Conservation (phyloP, 2,113 vertebrate species). For the Anarhynchus alexandrinus region DNA sequence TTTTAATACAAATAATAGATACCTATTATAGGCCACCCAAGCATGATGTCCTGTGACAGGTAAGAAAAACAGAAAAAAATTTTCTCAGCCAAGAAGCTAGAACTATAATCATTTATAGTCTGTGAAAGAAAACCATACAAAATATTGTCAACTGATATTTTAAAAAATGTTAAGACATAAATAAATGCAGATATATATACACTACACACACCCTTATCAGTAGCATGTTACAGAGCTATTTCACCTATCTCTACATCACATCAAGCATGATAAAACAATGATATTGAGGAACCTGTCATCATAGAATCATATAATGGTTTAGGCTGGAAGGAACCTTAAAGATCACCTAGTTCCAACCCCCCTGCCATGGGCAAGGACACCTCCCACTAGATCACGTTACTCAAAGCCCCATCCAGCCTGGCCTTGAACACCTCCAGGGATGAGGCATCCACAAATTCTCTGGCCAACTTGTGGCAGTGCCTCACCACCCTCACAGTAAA, state of each 20-base stretch:
- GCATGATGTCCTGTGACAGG: neutral
- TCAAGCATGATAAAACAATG: neutral
- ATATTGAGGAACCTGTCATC: neutral
- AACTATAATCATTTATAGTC: neutral
- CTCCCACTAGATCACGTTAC: neutral
- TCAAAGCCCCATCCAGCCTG: neutral
- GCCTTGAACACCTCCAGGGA: neutral
- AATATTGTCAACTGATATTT: neutral
- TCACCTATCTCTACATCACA: neutral
- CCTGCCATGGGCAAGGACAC: neutral
- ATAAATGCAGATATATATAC: neutral
- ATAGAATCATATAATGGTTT: neutral
- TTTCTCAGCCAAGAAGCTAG: neutral
- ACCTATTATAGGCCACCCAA: neutral
- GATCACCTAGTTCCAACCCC: neutral
- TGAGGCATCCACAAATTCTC: neutral
- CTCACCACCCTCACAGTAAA: neutral
- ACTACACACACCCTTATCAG: neutral
- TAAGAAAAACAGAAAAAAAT: constrained; percentile 11
- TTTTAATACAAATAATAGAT: neutral
- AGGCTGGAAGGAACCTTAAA: neutral
- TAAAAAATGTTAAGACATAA: neutral
- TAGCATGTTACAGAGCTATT: neutral
- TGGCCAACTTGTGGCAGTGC: neutral
- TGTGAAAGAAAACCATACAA: neutral